phyloP scores from a whole-genome alignment of 2,797 vertebrate genomes.

The Darevskia mixta region DNA sequence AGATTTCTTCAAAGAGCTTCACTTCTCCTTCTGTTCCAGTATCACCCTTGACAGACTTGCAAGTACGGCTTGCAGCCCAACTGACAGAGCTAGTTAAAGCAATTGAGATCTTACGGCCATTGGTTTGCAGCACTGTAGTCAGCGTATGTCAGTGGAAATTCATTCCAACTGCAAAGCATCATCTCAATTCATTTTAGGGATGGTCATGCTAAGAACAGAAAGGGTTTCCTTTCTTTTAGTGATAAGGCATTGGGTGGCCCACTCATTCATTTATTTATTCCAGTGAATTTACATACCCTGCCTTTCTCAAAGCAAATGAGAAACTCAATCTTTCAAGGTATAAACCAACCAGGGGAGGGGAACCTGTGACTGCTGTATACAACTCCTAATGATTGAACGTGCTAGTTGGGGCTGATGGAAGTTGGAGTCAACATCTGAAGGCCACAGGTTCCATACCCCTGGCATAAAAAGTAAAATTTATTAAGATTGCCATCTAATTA shows the following conservation, averaged over 20 bases:
- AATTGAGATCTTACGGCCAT: slow-evolving; percentile 44
- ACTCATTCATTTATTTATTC: slow-evolving; percentile 12
- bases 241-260: neutral
- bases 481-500: neutral
- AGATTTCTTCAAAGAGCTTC: neutral
- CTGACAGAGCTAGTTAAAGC: slow-evolving; percentile 55
- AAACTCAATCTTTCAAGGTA: neutral
- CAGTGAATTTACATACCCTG: neutral
- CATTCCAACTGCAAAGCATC: slow-evolving; percentile 32
- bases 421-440: neutral
- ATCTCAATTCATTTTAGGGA: slow-evolving; percentile 28
- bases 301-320: neutral
- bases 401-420: neutral
- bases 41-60: slow-evolving; percentile 5
- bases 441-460: neutral
- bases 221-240: neutral
- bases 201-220: neutral
- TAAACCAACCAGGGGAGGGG: neutral
- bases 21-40: neutral
- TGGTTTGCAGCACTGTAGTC: slow-evolving; percentile 32
- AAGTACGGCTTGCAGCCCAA: slow-evolving; percentile 32
- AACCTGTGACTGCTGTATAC: neutral
- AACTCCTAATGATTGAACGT: neutral
- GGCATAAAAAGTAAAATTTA: neutral
- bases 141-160: slow-evolving; percentile 45